Conservation (phyloP, 2,888 invertebrate species). For the Polydrusus pterygomalis region DNA sequence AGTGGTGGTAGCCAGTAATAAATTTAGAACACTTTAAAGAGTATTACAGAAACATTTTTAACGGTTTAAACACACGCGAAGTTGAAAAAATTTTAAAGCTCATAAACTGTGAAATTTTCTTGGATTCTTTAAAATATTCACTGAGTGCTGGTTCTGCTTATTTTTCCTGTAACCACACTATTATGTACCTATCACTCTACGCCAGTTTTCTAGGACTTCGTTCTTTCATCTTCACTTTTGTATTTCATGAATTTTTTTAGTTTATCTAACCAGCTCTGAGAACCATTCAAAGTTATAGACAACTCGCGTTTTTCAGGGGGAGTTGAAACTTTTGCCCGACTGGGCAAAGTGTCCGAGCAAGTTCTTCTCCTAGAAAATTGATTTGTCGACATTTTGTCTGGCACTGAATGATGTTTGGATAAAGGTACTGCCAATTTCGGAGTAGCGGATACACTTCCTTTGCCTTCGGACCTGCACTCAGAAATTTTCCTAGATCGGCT, state of each 20-base stretch:
- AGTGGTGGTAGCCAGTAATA: too few species aligned
- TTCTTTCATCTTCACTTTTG: constrained; percentile 49
- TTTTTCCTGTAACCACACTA: too few species aligned
- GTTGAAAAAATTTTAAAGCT: too few species aligned
- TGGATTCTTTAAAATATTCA: too few species aligned
- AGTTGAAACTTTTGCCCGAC: constrained; percentile 19
- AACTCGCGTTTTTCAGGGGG: constrained; percentile 75
- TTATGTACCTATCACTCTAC: not conserved
- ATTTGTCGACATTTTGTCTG: constrained; percentile 78
- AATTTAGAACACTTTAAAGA: too few species aligned
- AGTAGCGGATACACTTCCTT: constrained; percentile 76
- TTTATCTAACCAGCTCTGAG: constrained; percentile 87
- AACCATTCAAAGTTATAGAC: constrained; percentile 81
- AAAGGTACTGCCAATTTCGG: constrained; percentile 76
- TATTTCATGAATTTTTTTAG: constrained; percentile 80
- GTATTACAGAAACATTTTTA: too few species aligned
- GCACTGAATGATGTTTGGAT: constrained; percentile 79
- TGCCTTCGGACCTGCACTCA: constrained; percentile 84
- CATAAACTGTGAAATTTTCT: too few species aligned
- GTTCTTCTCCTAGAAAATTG: constrained; percentile 75
- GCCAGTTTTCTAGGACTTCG: constrained; percentile 31
- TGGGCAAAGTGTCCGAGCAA: constrained; percentile 74
- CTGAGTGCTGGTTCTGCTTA: too few species aligned
- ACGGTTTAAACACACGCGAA: too few species aligned
- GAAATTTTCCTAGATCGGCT: constrained; percentile 83